Percentiles rank a stretch among this genome's conserved stretches.
These are phyloP conservation scores for Ptychobarbus kaznakovi DNA, from an alignment of 2,797 vertebrate species.

Conservation along the genomic window DNA sequence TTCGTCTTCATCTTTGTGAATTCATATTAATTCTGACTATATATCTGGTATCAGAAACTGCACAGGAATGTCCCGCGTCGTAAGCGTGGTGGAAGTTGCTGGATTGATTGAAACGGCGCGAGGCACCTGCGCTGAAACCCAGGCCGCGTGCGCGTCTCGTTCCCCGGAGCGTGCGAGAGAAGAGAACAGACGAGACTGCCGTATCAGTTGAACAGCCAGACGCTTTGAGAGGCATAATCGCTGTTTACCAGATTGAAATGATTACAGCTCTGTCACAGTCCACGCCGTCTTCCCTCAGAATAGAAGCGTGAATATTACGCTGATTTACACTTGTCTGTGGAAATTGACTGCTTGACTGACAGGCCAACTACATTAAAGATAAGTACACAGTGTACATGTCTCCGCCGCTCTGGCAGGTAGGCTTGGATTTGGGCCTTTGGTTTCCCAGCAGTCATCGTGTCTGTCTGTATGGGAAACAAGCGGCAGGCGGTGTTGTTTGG, in stretches of 20 bases:
- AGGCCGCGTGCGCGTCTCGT: not conserved
- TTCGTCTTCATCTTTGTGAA: not conserved
- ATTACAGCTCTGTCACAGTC: conserved; percentile 77
- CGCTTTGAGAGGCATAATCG: conserved; percentile 62
- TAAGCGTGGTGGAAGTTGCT: not conserved
- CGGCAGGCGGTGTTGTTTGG: not conserved
- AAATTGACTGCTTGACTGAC: conserved; percentile 79
- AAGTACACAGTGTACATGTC: conserved; percentile 67
- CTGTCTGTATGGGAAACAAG: not conserved
- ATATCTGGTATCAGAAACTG: not conserved
- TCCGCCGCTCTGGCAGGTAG: conserved; percentile 56
- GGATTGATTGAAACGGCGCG: not conserved
- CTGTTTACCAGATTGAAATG: conserved; percentile 79
- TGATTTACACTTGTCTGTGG: conserved; percentile 78
- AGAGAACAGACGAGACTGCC: not conserved
- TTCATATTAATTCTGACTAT: not conserved
- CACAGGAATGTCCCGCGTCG: not conserved
- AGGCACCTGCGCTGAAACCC: conserved; percentile 15
- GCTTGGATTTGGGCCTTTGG: conserved; percentile 50
- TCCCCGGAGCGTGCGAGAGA: not conserved
- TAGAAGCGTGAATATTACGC: conserved; percentile 74
- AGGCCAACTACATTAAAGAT: conserved; percentile 75
- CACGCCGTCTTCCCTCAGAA: conserved; percentile 73
- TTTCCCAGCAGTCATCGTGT: conserved; percentile 24
- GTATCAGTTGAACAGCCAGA: conserved; percentile 40